Percentiles rank a stretch among this genome's conserved stretches.
Conservation (phyloP, 2,888 invertebrate genomes). For the Nomada fabriciana region DNA sequence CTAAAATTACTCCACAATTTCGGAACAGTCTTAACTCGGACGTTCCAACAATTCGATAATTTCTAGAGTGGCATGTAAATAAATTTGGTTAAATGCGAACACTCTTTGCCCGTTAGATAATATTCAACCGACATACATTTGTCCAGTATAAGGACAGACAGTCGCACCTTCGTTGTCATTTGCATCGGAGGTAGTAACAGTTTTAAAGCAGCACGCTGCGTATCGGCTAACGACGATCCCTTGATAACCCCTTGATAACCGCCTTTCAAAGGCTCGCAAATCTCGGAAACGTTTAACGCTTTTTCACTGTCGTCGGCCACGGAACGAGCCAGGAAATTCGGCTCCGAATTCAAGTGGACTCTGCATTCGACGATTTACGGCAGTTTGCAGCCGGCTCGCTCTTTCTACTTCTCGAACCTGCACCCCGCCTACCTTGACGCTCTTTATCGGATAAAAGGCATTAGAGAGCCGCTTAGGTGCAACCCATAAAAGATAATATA, state of each 20-base stretch:
- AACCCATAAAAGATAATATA: slow-evolving; percentile 70
- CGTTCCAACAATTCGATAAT: neutral
- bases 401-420: slow-evolving; percentile 38
- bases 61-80: neutral
- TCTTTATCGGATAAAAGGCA: slow-evolving; percentile 67
- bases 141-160: slow-evolving; percentile 7
- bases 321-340: slow-evolving; percentile 62
- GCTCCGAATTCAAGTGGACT: slow-evolving; percentile 70
- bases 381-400: slow-evolving; percentile 43
- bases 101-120: neutral
- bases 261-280: slow-evolving; percentile 53
- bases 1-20: neutral
- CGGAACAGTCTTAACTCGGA: neutral
- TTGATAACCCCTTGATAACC: slow-evolving; percentile 36
- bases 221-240: slow-evolving; percentile 43
- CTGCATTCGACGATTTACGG: slow-evolving; percentile 70
- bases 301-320: slow-evolving; percentile 56
- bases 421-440: slow-evolving; percentile 12
- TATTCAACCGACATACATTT: slow-evolving; percentile 14
- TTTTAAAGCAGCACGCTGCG: slow-evolving; percentile 31
- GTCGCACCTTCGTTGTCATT: slow-evolving; percentile 41
- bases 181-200: slow-evolving; percentile 15
- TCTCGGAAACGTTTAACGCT: slow-evolving; percentile 59
- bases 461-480: slow-evolving; percentile 69
- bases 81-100: slow-evolving; percentile 5